phyloP scores from a whole-genome alignment of 2,797 vertebrate genomes.

The Falco naumanni region DNA sequence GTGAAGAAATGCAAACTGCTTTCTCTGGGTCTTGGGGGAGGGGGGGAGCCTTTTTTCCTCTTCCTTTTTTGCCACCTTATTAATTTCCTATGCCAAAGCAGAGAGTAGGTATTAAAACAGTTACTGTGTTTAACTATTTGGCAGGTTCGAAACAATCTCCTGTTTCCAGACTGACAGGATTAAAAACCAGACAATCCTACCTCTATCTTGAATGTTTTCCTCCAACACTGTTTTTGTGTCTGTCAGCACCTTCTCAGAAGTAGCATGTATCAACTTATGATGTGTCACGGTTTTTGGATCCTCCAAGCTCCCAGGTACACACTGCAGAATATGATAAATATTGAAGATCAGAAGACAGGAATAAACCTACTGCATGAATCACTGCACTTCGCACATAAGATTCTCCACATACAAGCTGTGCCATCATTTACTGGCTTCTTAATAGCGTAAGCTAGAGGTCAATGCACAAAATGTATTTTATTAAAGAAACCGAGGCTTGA shows the following conservation, averaged over 20 bases:
- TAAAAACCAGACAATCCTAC: constrained; percentile 63
- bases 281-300: constrained; percentile 94
- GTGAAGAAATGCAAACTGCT: not conserved
- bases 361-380: not conserved
- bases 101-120: not conserved
- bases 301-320: constrained; percentile 90
- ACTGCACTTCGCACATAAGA: not conserved
- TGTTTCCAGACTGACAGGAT: not conserved
- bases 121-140: too few species aligned
- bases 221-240: constrained; percentile 91
- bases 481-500: not conserved
- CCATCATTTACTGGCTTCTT: not conserved
- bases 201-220: constrained; percentile 93
- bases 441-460: not conserved
- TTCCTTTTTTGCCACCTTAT: not conserved
- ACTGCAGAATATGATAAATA: constrained; percentile 72
- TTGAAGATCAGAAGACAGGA: not conserved
- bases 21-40: not conserved
- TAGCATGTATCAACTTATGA: constrained; percentile 93
- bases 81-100: not conserved
- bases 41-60: not conserved
- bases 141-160: too few species aligned
- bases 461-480: not conserved
- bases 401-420: not conserved
- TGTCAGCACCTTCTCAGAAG: constrained; percentile 90